These are phyloP conservation scores for Drosophila fuyamai DNA, from an alignment of 1,140 invertebrate genomes.

Conservation along the genomic window DNA sequence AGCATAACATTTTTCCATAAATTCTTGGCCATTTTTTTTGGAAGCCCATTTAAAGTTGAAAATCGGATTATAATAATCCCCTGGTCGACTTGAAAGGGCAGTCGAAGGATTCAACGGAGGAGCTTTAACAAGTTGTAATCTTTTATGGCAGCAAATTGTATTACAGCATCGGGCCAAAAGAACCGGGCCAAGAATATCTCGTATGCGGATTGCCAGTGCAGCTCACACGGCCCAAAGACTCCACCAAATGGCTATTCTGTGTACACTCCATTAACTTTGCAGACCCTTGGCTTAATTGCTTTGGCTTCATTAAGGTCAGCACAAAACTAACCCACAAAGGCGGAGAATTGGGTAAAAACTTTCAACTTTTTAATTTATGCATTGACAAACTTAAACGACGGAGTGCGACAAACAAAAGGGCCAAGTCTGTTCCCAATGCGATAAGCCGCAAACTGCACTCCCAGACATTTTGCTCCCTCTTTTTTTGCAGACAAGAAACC, in stretches of 20 bases:
- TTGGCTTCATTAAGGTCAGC: constrained; percentile 69
- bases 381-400: constrained; percentile 71
- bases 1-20: constrained; percentile 40
- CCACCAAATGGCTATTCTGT: constrained; percentile 7
- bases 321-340: constrained; percentile 32
- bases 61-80: constrained; percentile 79
- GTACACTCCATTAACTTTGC: constrained; percentile 48
- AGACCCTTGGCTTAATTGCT: constrained; percentile 61
- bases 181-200: constrained; percentile 7
- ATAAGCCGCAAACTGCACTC: constrained; percentile 46
- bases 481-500: constrained; percentile 9
- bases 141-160: constrained; percentile 66
- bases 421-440: constrained; percentile 48
- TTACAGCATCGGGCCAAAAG: constrained; percentile 22
- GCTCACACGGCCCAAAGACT: constrained; percentile 23
- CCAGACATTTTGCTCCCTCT: constrained; percentile 16
- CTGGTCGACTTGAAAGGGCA: constrained; percentile 40
- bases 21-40: constrained; percentile 24
- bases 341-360: constrained; percentile 40
- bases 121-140: constrained; percentile 68
- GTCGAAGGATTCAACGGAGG: constrained; percentile 7
- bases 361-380: constrained; percentile 78
- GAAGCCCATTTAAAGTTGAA: constrained; percentile 57
- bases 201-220: constrained; percentile 12
- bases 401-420: constrained; percentile 45